These are phyloP conservation scores for Lophotis ruficrista DNA, from an alignment of 2,113 vertebrate species.

Conservation along the genomic window DNA sequence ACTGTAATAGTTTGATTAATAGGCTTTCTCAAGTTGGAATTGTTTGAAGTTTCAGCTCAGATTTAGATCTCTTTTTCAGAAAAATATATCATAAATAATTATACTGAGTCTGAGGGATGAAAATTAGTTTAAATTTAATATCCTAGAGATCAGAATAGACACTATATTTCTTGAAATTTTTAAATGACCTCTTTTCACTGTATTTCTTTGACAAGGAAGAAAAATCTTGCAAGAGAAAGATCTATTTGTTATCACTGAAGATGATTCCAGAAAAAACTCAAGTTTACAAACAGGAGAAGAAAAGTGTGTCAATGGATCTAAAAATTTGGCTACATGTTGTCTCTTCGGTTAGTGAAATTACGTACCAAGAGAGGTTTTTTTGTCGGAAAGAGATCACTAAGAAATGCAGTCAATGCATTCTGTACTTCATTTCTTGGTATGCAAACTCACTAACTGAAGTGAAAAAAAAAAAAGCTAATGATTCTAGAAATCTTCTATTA, in stretches of 20 bases:
- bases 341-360: neutral
- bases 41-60: neutral
- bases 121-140: neutral
- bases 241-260: neutral
- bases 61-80: neutral
- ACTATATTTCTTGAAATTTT: neutral
- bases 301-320: neutral
- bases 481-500: slow-evolving; percentile 1
- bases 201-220: neutral
- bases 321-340: neutral
- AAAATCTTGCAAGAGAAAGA: neutral
- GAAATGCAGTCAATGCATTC: neutral
- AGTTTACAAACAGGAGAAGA: neutral
- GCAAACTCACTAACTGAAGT: neutral
- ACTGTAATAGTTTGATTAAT: slow-evolving; percentile 39
- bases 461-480: neutral
- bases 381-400: neutral
- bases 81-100: slow-evolving; percentile 17
- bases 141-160: neutral
- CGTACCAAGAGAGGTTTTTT: neutral
- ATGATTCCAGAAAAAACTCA: neutral
- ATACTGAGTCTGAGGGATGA: neutral
- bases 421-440: neutral
- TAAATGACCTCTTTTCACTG: neutral
- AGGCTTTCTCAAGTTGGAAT: neutral